Evolutionary conservation across 2,888 invertebrate species (phyloP).

Genomic region (Aspidiotus rigidus): DNA sequence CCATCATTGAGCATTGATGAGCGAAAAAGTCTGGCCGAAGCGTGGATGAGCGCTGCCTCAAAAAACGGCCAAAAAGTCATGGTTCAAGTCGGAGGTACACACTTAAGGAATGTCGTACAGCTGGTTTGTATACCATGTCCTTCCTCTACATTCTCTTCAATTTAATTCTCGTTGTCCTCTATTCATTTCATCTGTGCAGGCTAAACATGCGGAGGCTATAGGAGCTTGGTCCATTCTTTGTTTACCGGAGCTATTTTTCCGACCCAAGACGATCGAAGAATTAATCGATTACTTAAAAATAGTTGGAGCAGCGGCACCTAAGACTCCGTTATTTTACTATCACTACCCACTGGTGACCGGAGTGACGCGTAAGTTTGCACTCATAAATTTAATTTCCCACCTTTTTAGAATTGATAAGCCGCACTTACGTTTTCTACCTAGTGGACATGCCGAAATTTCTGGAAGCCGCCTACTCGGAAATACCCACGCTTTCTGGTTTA

Average conservation of each 20-base stretch:
- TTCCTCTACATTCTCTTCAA: not conserved
- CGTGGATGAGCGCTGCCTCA: constrained; percentile 53
- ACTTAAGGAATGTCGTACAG: constrained; percentile 58
- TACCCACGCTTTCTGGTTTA: constrained; percentile 70
- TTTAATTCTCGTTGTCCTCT: not conserved
- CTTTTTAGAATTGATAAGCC: too few relatives aligned
- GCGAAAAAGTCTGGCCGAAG: constrained; percentile 56
- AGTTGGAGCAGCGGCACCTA: constrained; percentile 61
- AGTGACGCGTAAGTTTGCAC: constrained; percentile 56
- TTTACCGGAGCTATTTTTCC: constrained; percentile 67
- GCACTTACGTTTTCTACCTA: constrained; percentile 42
- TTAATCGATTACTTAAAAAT: constrained; percentile 57
- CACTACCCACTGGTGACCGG: constrained; percentile 66
- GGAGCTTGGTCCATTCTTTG: constrained; percentile 61
- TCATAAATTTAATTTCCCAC: not conserved
- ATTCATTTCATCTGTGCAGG: constrained; percentile 44
- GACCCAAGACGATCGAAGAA: constrained; percentile 52
- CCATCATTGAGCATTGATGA: constrained; percentile 57
- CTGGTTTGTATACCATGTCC: constrained; percentile 54
- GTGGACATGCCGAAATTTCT: constrained; percentile 66
- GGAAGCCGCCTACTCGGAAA: constrained; percentile 50
- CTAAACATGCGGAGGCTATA: constrained; percentile 56
- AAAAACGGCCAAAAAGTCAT: constrained; percentile 53
- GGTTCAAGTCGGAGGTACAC: constrained; percentile 63
- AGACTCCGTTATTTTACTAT: constrained; percentile 70